A percentile compares a stretch with the other conserved stretches of the same genome.
These are phyloP conservation scores for Trachops cirrhosus DNA, from an alignment of 2,797 vertebrate species.

Conservation along the genomic window DNA sequence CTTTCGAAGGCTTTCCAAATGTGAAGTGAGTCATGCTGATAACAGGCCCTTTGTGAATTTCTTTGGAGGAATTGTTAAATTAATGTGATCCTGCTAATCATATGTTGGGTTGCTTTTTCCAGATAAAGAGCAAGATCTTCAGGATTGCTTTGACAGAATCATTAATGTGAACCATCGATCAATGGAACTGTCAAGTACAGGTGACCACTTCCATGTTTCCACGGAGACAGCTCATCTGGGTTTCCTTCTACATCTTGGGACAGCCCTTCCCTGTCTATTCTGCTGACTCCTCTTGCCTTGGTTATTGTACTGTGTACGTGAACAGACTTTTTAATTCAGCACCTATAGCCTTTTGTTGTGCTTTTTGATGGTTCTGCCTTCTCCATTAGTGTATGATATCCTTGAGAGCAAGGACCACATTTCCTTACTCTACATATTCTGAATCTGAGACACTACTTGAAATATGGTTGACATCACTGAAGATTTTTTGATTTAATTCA, in stretches of 20 bases:
- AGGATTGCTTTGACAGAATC: slow-evolving; percentile 40
- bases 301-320: slow-evolving; percentile 41
- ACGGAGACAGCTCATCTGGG: slow-evolving; percentile 49
- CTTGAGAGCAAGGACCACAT: slow-evolving; percentile 40
- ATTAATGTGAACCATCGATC: slow-evolving; percentile 40
- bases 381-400: slow-evolving; percentile 49
- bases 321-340: slow-evolving; percentile 59
- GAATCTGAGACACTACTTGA: slow-evolving; percentile 65
- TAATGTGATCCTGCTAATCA: slow-evolving; percentile 31
- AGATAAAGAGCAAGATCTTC: slow-evolving; percentile 55
- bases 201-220: slow-evolving; percentile 26
- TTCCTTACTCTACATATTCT: slow-evolving; percentile 54
- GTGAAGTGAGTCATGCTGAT: background rate
- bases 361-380: slow-evolving; percentile 60
- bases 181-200: slow-evolving; percentile 49
- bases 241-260: slow-evolving; percentile 52
- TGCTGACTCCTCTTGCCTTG: slow-evolving; percentile 45
- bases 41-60: slow-evolving; percentile 14
- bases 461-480: slow-evolving; percentile 52
- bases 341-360: slow-evolving; percentile 68
- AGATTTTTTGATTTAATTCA: slow-evolving; percentile 58
- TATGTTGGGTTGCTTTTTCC: slow-evolving; percentile 54
- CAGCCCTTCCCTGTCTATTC: slow-evolving; percentile 17
- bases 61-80: slow-evolving; percentile 26
- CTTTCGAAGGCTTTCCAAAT: slow-evolving; percentile 23